Evolutionary conservation across 2,797 vertebrate genomes (phyloP).

Genomic region (Synaphobranchus kaupii): DNA sequence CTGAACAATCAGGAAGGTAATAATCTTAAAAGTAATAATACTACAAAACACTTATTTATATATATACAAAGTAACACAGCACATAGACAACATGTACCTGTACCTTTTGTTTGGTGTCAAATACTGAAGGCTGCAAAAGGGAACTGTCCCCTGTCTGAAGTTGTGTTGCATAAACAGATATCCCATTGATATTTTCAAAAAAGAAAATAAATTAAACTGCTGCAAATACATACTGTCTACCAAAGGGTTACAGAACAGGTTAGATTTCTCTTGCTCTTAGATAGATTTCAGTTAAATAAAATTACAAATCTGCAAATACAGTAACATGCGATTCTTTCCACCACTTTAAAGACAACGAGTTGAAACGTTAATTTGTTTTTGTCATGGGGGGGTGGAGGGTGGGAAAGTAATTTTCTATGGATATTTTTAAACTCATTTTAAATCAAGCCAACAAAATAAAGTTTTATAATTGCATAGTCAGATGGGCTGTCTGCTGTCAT

Average conservation of each 20-base stretch:
- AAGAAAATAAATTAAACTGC: slow-evolving; percentile 37
- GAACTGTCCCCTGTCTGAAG: slow-evolving; percentile 61
- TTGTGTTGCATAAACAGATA: slow-evolving; percentile 69
- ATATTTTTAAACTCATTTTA: not conserved
- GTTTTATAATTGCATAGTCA: not conserved
- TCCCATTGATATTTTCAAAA: slow-evolving; percentile 52
- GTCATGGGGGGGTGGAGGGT: not conserved
- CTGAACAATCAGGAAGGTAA: not conserved
- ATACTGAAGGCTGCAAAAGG: slow-evolving; percentile 65
- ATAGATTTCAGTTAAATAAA: not conserved
- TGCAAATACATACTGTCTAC: not conserved
- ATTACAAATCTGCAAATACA: not conserved
- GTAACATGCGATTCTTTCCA: not conserved
- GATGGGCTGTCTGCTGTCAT: not conserved
- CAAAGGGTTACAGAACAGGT: not conserved
- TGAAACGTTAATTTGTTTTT: not conserved
- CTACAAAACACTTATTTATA: slow-evolving; percentile 62
- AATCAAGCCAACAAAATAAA: not conserved
- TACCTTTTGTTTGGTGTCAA: slow-evolving; percentile 72
- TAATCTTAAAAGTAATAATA: not conserved
- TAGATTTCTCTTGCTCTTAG: not conserved
- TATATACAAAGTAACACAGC: slow-evolving; percentile 47
- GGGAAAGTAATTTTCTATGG: not conserved
- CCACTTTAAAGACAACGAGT: not conserved
- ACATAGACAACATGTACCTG: slow-evolving; percentile 59